phyloP scores from a whole-genome alignment of 2,797 vertebrate genomes.

The Cossypha heuglini region DNA sequence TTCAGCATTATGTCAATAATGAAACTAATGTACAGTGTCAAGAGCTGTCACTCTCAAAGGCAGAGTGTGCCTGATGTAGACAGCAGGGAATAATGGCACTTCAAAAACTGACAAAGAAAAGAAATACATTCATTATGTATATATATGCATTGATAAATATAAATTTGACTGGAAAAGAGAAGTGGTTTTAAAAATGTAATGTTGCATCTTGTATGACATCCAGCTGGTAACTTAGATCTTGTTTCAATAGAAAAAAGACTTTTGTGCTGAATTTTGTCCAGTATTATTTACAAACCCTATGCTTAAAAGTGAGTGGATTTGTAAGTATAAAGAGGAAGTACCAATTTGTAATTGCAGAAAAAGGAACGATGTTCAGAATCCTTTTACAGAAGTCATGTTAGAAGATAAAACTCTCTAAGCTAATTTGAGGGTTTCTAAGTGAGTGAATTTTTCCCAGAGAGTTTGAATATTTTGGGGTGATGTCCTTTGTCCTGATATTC shows the following conservation, averaged over 20 bases:
- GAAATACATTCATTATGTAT: constrained; percentile 44
- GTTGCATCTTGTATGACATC: neutral
- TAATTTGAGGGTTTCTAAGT: neutral
- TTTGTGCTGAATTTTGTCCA: neutral
- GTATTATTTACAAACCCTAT: neutral
- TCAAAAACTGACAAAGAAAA: constrained; percentile 47
- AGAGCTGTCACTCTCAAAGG: constrained; percentile 49
- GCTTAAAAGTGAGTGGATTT: neutral
- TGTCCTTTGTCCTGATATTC: neutral
- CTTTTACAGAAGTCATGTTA: neutral
- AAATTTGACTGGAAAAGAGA: neutral
- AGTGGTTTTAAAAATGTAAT: neutral
- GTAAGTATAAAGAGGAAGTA: neutral
- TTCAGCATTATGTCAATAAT: constrained; percentile 30
- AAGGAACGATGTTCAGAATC: fast-evolving
- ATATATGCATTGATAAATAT: neutral
- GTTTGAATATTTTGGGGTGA: neutral
- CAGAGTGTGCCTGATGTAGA: neutral
- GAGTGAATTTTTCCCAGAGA: neutral
- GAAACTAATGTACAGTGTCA: constrained; percentile 61
- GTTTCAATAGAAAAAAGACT: neutral
- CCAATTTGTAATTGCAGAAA: neutral
- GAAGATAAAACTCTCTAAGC: neutral
- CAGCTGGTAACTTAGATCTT: neutral
- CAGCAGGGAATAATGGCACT: constrained; percentile 20